Evolutionary conservation across 1,140 invertebrate genomes (phyloP), one percentile per base, ranked within the genome.

Genomic region (Drosophila ananassae): DNA sequence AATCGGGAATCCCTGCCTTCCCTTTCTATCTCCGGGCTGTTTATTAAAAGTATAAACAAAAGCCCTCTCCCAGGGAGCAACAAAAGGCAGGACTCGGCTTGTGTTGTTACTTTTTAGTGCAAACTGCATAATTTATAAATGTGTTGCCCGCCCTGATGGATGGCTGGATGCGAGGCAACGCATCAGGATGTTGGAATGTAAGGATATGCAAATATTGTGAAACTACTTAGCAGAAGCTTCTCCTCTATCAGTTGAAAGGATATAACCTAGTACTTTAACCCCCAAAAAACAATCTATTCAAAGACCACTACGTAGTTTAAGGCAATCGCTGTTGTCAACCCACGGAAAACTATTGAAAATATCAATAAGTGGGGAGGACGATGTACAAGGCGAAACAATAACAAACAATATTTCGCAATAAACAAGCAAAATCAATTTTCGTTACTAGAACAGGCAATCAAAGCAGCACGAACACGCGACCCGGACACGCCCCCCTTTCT

Each of bases 81-180:
- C 72, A 84, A 84, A 79, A 77, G 78, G 41, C 58, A 79, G 72
- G 66, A 68, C 50, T 61, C 8, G 39, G 54, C 48, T 57, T 59
- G 22, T 66, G 54, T 52, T 74, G 63, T 72, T 81, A 74, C 68
- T 85, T 81, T 80, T 85, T 71, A 77, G 81, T 77, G 73, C 64
- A 77, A 72, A 57, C 77, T 85, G 73, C 56, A 85, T 85, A 78
- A 87, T 85, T 85, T 85, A 85, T 85, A 73, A 78, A 74, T 69
- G 79, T 73, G 68, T 44, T 78, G 48, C 68, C 78, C 39, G 41
- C 55, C 52, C 52, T 83, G 74, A 83, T 78, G 74, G 47, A 83
- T 57, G 52, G 67, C 44, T 77, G 37, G 41, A 77, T 59, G 72
- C 39, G 46, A 75, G 69, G 63, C 78, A 67, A 58, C 60, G 75